These are phyloP conservation scores for Sminthurinus signatus DNA, from an alignment of 1,140 invertebrate genomes.

Conservation along the genomic window DNA sequence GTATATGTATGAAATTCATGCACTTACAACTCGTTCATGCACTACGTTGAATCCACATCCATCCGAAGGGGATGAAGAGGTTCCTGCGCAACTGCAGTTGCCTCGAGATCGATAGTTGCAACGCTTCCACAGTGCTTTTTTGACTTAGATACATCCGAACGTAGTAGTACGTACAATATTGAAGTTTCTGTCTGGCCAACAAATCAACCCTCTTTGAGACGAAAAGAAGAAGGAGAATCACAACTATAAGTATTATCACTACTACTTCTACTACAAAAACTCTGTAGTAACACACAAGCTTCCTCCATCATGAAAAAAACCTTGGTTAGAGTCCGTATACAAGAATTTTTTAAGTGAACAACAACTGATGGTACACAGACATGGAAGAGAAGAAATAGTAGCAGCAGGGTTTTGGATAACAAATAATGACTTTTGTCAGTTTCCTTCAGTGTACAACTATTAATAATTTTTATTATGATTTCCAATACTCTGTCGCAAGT, in stretches of 20 bases:
- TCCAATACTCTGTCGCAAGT: too few relatives aligned
- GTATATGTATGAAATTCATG: slow-evolving; percentile 19
- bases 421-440: too few relatives aligned
- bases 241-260: not conserved
- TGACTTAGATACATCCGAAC: not conserved
- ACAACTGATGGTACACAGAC: too few relatives aligned
- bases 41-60: not conserved
- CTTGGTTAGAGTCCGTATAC: not conserved
- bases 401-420: too few relatives aligned
- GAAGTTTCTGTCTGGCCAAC: not conserved
- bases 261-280: not conserved
- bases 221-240: not conserved
- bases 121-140: slow-evolving; percentile 18
- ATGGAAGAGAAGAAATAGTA: too few relatives aligned
- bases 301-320: slow-evolving; percentile 15
- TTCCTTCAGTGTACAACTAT: too few relatives aligned
- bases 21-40: slow-evolving; percentile 17
- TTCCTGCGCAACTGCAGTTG: slow-evolving; percentile 33
- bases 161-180: not conserved
- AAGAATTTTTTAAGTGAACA: not conserved
- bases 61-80: slow-evolving; percentile 5
- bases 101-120: slow-evolving; percentile 36
- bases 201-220: slow-evolving; percentile 4
- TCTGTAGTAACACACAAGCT: not conserved
- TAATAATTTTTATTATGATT: too few relatives aligned